phyloP scores from a whole-genome alignment of 2,113 vertebrate species.

The Gymnocephalus cernua region DNA sequence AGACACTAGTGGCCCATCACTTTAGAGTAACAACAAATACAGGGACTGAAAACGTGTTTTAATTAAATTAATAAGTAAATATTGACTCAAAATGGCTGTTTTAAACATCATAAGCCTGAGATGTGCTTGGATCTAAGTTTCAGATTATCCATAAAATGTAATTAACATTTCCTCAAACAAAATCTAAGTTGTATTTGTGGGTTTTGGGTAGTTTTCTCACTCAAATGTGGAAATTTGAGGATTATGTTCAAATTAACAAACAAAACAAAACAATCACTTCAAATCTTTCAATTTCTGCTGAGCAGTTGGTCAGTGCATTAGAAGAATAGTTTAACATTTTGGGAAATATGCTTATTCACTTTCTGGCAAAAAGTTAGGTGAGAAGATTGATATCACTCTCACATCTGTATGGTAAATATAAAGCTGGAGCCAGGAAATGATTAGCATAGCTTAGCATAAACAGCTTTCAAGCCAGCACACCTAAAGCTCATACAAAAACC shows the following conservation, averaged over 20 bases:
- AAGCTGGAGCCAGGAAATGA: background rate
- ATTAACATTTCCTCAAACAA: background rate
- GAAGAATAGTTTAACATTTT: background rate
- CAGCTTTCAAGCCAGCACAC: background rate
- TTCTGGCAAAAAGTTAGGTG: background rate
- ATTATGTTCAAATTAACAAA: too few species aligned
- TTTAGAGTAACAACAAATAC: constrained; percentile 1
- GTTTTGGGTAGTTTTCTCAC: too few species aligned
- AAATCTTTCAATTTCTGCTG: background rate
- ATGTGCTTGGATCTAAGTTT: background rate
- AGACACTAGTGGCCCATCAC: constrained; percentile 5
- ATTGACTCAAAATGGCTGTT: constrained; percentile 1
- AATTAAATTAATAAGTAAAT: background rate
- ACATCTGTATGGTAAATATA: background rate
- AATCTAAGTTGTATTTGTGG: background rate
- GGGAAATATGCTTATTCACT: background rate
- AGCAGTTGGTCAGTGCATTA: background rate
- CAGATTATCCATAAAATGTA: background rate
- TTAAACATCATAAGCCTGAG: background rate
- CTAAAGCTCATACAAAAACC: background rate
- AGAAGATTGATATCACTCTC: background rate
- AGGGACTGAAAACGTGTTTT: background rate
- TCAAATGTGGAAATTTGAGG: too few species aligned
- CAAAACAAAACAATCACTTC: too few species aligned
- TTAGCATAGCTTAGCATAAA: background rate